These are phyloP conservation scores for Slavum lentiscoides DNA, from an alignment of 2,888 invertebrate species.

Conservation along the genomic window DNA sequence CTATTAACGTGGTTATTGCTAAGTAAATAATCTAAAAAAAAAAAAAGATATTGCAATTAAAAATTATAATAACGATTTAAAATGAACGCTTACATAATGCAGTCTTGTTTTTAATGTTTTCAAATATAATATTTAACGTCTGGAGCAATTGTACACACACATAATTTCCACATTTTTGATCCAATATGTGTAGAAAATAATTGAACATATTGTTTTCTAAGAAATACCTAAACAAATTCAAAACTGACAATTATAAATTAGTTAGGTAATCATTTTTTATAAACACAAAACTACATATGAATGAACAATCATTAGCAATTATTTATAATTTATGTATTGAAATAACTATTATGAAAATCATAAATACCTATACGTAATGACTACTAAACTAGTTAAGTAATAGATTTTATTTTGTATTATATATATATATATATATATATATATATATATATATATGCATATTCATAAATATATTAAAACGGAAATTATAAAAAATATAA, in stretches of 20 bases:
- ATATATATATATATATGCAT: no score
- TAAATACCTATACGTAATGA: no score
- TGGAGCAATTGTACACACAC: slow-evolving; percentile 98
- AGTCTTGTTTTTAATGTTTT: slow-evolving; percentile 98
- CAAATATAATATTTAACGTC: slow-evolving; percentile 97
- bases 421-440: no score
- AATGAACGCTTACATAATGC: slow-evolving; percentile 84
- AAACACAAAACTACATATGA: no score
- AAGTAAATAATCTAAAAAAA: slow-evolving; percentile 88
- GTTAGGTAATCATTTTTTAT: not conserved
- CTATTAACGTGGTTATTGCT: slow-evolving; percentile 99
- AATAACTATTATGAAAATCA: no score
- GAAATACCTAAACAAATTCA: slow-evolving; percentile 78
- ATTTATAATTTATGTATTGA: no score
- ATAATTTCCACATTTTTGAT: slow-evolving; percentile 94
- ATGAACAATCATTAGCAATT: no score
- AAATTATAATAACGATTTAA: not conserved
- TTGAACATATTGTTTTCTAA: slow-evolving; percentile 99
- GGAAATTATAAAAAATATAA: no score
- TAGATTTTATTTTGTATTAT: no score
- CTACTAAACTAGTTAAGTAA: no score
- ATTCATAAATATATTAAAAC: no score
- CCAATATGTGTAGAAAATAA: slow-evolving; percentile 95
- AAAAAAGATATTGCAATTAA: not conserved
- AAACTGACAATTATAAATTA: slow-evolving; percentile 2